Conservation (phyloP, 2,113 vertebrate species). For the Elachura formosa region DNA sequence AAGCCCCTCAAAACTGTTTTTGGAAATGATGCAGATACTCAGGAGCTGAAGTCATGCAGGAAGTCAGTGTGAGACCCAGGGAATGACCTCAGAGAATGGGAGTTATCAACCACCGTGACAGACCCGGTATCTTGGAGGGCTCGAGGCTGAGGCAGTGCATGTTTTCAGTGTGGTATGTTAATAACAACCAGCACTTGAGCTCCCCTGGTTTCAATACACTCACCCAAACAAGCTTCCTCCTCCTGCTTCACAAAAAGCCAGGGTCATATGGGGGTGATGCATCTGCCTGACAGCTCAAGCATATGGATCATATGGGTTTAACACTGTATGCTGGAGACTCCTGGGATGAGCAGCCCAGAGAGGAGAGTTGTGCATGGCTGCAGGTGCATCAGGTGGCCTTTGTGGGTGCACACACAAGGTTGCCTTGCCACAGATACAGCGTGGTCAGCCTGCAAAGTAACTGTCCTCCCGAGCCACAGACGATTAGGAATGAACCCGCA, state of each 20-base stretch:
- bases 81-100: background rate
- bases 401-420: rapidly evolving
- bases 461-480: background rate
- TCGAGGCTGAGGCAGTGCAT: background rate
- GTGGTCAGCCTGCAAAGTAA: background rate
- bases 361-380: background rate
- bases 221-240: background rate
- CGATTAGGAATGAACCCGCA: background rate
- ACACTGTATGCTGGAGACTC: background rate
- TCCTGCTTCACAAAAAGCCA: background rate
- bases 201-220: background rate
- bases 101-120: background rate
- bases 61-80: background rate
- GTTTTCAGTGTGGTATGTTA: background rate
- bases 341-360: background rate
- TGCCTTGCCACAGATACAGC: background rate
- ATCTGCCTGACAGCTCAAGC: background rate
- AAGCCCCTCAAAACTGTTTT: background rate
- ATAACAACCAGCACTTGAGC: background rate
- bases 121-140: background rate
- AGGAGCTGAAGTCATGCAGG: background rate
- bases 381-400: background rate
- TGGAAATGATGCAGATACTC: background rate
- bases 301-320: background rate
- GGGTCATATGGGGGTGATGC: background rate